Conservation (phyloP, 1,140 invertebrate species). For the Melipona quadrifasciata region DNA sequence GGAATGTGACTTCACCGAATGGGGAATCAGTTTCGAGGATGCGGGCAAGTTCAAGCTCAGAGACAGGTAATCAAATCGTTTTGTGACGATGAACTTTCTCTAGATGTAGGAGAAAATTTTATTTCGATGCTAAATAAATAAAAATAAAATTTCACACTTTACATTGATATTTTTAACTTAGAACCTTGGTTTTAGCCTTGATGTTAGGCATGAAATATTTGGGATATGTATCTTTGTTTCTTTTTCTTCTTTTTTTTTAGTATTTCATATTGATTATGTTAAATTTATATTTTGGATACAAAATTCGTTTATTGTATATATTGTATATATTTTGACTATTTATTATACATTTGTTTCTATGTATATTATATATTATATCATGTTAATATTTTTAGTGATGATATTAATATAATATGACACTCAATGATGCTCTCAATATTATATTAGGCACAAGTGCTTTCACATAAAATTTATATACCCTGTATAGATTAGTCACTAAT, state of each 20-base stretch:
- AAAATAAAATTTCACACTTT: too few relatives aligned
- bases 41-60: slow-evolving; percentile 58
- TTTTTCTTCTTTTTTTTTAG: neutral
- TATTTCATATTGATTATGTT: neutral
- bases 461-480: too few relatives aligned
- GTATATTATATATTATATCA: too few relatives aligned
- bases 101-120: neutral
- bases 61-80: slow-evolving; percentile 68
- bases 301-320: neutral
- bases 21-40: slow-evolving; percentile 66
- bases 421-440: too few relatives aligned
- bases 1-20: slow-evolving; percentile 71
- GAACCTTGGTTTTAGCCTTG: neutral
- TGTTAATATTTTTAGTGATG: too few relatives aligned
- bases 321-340: neutral
- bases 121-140: neutral
- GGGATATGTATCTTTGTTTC: neutral
- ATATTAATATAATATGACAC: too few relatives aligned
- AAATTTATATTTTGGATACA: neutral
- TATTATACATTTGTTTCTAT: too few relatives aligned
- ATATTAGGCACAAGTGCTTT: too few relatives aligned
- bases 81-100: neutral
- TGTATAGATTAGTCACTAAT: too few relatives aligned
- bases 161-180: too few relatives aligned
- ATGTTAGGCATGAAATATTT: neutral